phyloP scores from a whole-genome alignment of 2,888 invertebrate genomes.

The Lasioglossum zephyrum region DNA sequence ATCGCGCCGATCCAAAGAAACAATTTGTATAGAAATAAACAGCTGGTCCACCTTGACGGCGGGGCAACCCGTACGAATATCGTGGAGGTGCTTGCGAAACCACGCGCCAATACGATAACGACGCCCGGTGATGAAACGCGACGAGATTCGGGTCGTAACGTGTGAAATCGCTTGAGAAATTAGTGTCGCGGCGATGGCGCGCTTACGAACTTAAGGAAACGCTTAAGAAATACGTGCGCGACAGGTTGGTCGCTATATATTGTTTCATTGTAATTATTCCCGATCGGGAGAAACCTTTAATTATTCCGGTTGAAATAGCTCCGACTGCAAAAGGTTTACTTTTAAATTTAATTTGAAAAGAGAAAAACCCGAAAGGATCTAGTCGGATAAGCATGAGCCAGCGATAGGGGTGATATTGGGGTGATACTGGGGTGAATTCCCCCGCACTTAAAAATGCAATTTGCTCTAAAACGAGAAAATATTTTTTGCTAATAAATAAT shows the following conservation, averaged over 20 bases:
- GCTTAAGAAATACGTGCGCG: background rate
- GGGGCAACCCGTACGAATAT: conserved; percentile 14
- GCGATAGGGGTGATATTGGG: too few relatives aligned
- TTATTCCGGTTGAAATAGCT: too few relatives aligned
- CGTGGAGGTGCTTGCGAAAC: conserved; percentile 17
- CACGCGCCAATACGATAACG: background rate
- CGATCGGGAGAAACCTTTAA: too few relatives aligned
- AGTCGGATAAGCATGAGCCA: too few relatives aligned
- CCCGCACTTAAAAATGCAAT: too few relatives aligned
- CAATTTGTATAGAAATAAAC: conserved; percentile 3
- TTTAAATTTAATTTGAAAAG: too few relatives aligned
- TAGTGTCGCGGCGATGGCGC: background rate
- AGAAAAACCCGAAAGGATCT: background rate
- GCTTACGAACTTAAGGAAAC: background rate
- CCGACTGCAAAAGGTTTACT: too few relatives aligned
- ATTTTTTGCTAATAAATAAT: too few relatives aligned
- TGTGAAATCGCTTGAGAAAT: background rate
- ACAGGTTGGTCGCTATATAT: background rate
- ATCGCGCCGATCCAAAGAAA: background rate
- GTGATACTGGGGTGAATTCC: too few relatives aligned
- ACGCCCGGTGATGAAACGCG: background rate
- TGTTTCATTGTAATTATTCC: background rate
- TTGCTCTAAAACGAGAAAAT: too few relatives aligned
- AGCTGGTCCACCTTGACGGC: background rate
- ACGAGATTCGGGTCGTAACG: background rate